phyloP scores from a whole-genome alignment of 2,797 vertebrate species.

The Siniperca obscura region DNA sequence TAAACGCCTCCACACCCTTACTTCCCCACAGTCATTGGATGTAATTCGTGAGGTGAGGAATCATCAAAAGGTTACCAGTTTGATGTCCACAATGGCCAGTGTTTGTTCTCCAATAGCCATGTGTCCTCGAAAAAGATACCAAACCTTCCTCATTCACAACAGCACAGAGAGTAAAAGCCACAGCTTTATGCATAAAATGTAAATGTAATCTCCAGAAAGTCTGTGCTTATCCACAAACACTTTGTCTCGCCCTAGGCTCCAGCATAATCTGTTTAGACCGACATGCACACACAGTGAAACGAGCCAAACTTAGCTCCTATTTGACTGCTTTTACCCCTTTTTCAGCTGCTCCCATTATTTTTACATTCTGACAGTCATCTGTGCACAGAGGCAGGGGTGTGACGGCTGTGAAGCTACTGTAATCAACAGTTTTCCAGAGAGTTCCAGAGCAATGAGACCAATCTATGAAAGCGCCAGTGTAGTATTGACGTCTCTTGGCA shows the following conservation, averaged over 20 bases:
- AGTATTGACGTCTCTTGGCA: conserved; percentile 64
- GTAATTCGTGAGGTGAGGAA: background rate
- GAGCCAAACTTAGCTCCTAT: conserved; percentile 33
- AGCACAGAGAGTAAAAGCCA: conserved; percentile 23
- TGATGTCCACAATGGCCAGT: background rate
- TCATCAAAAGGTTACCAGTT: background rate
- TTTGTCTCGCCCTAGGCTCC: conserved; percentile 45
- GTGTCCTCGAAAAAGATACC: conserved; percentile 14
- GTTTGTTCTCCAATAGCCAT: conserved; percentile 8
- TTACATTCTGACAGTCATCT: conserved; percentile 29
- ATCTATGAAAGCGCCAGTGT: conserved; percentile 51
- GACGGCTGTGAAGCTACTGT: conserved; percentile 23
- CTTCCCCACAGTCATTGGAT: background rate
- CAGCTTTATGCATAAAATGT: conserved; percentile 49
- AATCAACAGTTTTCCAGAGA: conserved; percentile 54
- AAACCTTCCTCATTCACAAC: conserved; percentile 38
- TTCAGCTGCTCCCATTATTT: conserved; percentile 33
- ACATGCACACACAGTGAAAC: conserved; percentile 44
- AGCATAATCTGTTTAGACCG: conserved; percentile 56
- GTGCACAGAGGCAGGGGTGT: conserved; percentile 21
- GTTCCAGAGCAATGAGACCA: conserved; percentile 46
- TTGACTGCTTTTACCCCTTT: conserved; percentile 37
- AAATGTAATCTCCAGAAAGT: conserved; percentile 57
- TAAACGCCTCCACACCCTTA: background rate
- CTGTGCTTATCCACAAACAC: conserved; percentile 51